Percentiles rank a stretch among this genome's conserved stretches.
Conservation (phyloP, 2,797 vertebrate genomes). For the Triplophysa bombifrons region DNA sequence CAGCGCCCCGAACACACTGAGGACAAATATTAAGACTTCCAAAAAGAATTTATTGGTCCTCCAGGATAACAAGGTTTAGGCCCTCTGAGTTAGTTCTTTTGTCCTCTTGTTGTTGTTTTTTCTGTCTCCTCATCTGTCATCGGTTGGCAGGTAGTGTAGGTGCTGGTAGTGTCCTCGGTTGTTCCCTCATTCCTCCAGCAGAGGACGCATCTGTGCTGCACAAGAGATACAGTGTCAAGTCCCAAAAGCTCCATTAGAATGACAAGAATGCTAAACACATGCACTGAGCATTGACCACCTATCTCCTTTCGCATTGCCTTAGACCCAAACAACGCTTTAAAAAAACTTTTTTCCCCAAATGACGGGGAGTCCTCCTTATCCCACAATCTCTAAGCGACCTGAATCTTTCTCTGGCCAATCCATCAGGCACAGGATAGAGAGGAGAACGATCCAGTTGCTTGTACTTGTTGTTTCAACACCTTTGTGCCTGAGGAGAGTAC, state of each 20-base stretch:
- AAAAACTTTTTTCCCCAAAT: conserved; percentile 39
- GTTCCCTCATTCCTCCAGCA: conserved; percentile 35
- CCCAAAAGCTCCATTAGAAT: conserved; percentile 54
- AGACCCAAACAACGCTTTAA: conserved; percentile 32
- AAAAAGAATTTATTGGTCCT: conserved; percentile 26
- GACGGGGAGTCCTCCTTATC: conserved; percentile 28
- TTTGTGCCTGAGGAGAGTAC: conserved; percentile 56
- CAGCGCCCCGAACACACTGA: conserved; percentile 1
- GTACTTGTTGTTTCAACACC: conserved; percentile 35
- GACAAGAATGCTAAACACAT: conserved; percentile 54
- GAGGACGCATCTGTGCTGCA: conserved; percentile 61
- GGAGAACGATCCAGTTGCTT: conserved; percentile 44
- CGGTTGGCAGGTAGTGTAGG: conserved; percentile 16
- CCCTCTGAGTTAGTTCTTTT: conserved; percentile 12
- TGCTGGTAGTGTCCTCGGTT: conserved; percentile 42
- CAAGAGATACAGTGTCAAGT: conserved; percentile 69
- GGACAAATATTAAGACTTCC: conserved; percentile 24
- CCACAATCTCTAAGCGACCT: conserved; percentile 40
- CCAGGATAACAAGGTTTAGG: conserved; percentile 29
- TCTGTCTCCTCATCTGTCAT: conserved; percentile 26
- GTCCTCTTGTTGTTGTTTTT: conserved; percentile 19
- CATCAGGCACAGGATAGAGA: conserved; percentile 48
- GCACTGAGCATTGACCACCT: conserved; percentile 44
- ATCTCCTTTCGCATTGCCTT: conserved; percentile 31
- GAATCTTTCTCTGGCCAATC: conserved; percentile 53